Conservation (phyloP, 2,113 vertebrate species). For the Pituophis catenifer region DNA sequence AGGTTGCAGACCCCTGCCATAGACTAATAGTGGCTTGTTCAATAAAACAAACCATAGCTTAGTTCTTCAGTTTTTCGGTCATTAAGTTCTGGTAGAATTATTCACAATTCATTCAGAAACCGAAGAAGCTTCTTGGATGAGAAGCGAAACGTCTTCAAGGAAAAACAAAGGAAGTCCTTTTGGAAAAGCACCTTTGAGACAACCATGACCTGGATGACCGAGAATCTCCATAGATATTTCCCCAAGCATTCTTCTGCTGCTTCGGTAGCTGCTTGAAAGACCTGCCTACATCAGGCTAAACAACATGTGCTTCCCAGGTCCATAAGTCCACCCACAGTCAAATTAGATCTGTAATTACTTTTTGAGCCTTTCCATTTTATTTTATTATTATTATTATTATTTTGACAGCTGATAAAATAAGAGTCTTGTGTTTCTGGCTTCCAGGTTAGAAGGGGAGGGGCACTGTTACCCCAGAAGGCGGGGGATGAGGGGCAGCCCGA, state of each 20-base stretch:
- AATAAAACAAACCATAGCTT: no score
- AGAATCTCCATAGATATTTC: neutral
- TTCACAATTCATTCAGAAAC: no score
- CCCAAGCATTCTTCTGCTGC: neutral
- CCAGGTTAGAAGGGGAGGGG: slow-evolving; percentile 54
- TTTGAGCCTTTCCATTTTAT: slow-evolving; percentile 25
- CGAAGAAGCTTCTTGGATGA: neutral
- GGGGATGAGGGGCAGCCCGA: slow-evolving; percentile 5
- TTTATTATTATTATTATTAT: slow-evolving; percentile 5
- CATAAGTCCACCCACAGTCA: slow-evolving; percentile 10
- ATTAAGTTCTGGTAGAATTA: no score
- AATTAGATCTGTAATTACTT: slow-evolving; percentile 38
- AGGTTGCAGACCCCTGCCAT: no score
- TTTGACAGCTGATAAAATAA: slow-evolving; percentile 58
- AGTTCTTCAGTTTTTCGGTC: no score
- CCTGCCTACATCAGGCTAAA: fast-evolving
- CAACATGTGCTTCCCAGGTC: slow-evolving; percentile 1
- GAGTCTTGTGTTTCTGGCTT: slow-evolving; percentile 49
- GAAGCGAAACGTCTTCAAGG: neutral
- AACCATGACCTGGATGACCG: neutral
- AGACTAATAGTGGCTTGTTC: no score
- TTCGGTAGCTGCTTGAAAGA: fast-evolving
- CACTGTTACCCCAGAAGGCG: slow-evolving; percentile 28
- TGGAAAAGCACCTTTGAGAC: neutral
- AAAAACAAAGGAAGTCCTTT: neutral